These are phyloP conservation scores for Cheilosia vulpina DNA, from an alignment of 2,888 invertebrate species.

Conservation along the genomic window DNA sequence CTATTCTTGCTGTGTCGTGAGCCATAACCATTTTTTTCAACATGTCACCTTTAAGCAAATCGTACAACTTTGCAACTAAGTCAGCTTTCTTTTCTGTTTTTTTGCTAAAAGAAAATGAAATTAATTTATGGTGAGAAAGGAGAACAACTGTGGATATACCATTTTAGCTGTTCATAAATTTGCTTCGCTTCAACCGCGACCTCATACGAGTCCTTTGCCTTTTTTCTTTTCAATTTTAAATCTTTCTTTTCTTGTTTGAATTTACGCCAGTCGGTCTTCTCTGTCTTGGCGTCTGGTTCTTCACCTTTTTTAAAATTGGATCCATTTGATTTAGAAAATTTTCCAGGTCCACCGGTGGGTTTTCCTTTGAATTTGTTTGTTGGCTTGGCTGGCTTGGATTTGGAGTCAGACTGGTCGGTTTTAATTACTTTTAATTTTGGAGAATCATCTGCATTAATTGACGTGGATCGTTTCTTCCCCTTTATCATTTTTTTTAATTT, in stretches of 20 bases:
- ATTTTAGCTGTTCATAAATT: constrained; percentile 85
- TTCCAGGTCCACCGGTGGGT: constrained; percentile 39
- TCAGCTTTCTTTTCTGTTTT: constrained; percentile 83
- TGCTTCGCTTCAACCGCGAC: constrained; percentile 85
- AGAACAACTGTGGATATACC: constrained; percentile 76
- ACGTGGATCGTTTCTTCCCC: constrained; percentile 58
- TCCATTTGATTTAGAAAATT: constrained; percentile 35
- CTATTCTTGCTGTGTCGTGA: constrained; percentile 94
- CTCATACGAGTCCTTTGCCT: constrained; percentile 85
- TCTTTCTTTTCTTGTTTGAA: constrained; percentile 91
- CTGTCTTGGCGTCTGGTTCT: constrained; percentile 75
- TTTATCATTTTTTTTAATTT: constrained; percentile 60
- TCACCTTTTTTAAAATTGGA: neutral
- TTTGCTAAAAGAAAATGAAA: constrained; percentile 75
- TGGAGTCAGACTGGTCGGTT: constrained; percentile 6
- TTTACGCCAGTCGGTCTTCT: constrained; percentile 89
- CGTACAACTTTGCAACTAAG: constrained; percentile 86
- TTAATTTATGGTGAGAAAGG: neutral
- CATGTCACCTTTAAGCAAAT: constrained; percentile 86
- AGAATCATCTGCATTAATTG: constrained; percentile 19
- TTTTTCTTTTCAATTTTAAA: constrained; percentile 87
- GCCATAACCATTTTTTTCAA: constrained; percentile 88
- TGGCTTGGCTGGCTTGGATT: constrained; percentile 6
- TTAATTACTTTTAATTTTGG: constrained; percentile 54
- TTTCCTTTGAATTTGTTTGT: constrained; percentile 44